A percentile compares a stretch with the other conserved stretches of the same genome.
These are phyloP conservation scores for Tribolium freemani DNA, from an alignment of 2,888 invertebrate genomes.

Conservation along the genomic window DNA sequence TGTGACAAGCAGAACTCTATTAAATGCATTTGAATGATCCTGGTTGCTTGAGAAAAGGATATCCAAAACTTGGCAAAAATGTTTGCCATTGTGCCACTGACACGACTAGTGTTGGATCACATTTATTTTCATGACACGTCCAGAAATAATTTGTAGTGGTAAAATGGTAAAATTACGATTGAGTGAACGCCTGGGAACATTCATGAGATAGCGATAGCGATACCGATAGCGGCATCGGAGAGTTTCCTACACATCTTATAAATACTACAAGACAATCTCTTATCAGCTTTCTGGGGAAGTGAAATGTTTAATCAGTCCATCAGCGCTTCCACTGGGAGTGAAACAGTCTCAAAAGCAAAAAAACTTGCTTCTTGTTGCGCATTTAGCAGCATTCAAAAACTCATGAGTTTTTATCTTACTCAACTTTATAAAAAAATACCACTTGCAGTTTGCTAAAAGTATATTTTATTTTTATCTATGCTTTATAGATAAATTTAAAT, in stretches of 20 bases:
- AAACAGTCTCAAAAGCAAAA: neutral
- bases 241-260: neutral
- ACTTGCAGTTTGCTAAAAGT: neutral
- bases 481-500: too few relatives aligned
- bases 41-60: too few relatives aligned
- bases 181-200: neutral
- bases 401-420: neutral
- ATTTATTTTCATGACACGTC: neutral
- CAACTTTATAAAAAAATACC: neutral
- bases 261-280: neutral
- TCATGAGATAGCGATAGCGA: neutral
- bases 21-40: conserved; percentile 11
- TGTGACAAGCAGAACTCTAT: conserved; percentile 12
- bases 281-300: neutral
- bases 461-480: neutral
- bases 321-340: neutral
- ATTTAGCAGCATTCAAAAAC: neutral
- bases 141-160: neutral
- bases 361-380: too few relatives aligned
- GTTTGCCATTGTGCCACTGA: neutral
- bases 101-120: neutral
- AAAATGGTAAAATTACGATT: neutral
- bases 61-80: neutral
- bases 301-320: neutral
- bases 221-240: too few relatives aligned